Base-by-base conservation (phyloP, 23 tunicate genomes). In the Phallusia fumigata region DNA sequence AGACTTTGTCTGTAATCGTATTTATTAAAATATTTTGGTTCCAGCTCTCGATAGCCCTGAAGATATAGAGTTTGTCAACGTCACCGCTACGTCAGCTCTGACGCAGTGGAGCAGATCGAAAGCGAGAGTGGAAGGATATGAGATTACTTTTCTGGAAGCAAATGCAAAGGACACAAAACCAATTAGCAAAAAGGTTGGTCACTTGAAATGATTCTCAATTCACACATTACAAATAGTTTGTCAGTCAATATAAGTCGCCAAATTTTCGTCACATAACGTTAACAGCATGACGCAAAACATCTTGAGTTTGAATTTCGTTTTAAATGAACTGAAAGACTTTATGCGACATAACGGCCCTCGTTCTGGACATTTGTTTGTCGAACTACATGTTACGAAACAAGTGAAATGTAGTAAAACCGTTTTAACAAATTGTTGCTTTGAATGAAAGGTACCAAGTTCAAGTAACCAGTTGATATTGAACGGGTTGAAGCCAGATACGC, bases 61-160 rank as follows among this genome's bases (percentile, higher is more conserved):
- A 52, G 40, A 52, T 32, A 18, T 80, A 33, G 74, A 80, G 32
- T 80, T 80, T 53, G 15, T 80, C 22, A 53, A 80, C 40, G 83
- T 80, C 32, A 80, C 83, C 5, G 47, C 83, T 21, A 31, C 73
- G 22, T 80, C 83, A 32, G 83, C 83, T 28, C 3, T 52, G 31
- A 31, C 73, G 22, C 73, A 36, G 35, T 80, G 83, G 83, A 36
- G 18, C 19, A 35, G n/a, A 31, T 33, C 73, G 8, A 32, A 26
- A 28, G 83, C 83, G 11, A 80, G 50, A 51, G 32, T 53, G 28
- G 36, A 35, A 13, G 83, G 83, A 19, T 80, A 52, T n/a, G 44
- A 77, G 45, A 40, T 77, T 6, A 28, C 30, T 3, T 45, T 77
- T 77, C 33, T 77, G 8, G 24, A 77, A 35, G 28, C 31, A 16